Evolutionary conservation across 2,888 invertebrate species (phyloP), one percentile per base, ranked within the genome.

Genomic region (Chirona hameri): DNA sequence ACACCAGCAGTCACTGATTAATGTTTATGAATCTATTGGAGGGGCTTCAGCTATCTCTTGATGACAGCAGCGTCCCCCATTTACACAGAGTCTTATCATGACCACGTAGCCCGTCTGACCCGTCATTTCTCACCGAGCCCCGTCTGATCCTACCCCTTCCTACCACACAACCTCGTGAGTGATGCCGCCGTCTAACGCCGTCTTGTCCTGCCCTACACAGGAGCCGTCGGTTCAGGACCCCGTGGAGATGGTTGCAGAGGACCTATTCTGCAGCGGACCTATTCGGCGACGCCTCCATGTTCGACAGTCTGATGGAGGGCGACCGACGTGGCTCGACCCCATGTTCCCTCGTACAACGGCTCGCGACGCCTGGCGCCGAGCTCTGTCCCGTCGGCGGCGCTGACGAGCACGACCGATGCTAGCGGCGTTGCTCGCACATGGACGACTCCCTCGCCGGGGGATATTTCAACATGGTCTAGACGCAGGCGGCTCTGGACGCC

Each of bases 241-340:
- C 24, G n/a, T 24, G 52, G 29, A 79, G 24, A 79, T 79, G 48
- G 31, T n/a, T n/a, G n/a, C n/a, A n/a, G n/a, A n/a, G n/a, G 27
- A 24, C 39, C 21, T n/a, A n/a, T n/a, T 46, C 46, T 29, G 31
- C 57, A 31, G 81, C 52, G n/a, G 81, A 81, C 39, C 81, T 83
- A 29, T 57, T 81, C 29, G 48, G 80, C 76, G 81, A 83, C 72
- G 27, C 81, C 10, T 52, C 72, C 29, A 72, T 72, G 72, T 76
- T 83, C 48, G 92, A 92, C 85, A 93, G 93, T 87, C 88, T 92
- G 81, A 92, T 92, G 92, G 92, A 92, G 84, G 92, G 92, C 85
- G 92, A 92, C n/a, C 87, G 85, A 86, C 29, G 84, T 81, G n/a
- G 81, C 81, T 79, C 39, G 84, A 84, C 21, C 85, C 85, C 55